Conservation (phyloP, 2,113 vertebrate genomes). For the Heptranchias perlo region DNA sequence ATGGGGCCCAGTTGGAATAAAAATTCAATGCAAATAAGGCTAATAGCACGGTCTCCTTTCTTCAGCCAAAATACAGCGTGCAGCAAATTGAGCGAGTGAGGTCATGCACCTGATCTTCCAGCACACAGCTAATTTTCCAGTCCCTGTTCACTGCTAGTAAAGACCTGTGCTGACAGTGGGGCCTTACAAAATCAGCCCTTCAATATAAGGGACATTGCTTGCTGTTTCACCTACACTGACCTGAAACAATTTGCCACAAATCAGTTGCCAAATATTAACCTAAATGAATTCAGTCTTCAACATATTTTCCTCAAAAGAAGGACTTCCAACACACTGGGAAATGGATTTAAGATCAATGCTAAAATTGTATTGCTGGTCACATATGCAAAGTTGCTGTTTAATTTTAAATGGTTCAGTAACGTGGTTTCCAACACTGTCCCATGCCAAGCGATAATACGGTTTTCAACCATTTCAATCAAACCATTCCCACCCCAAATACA, state of each 20-base stretch:
- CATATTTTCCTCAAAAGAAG: background rate
- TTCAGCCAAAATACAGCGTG: background rate
- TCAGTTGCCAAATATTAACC: background rate
- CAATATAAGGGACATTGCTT: background rate
- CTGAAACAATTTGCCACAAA: background rate
- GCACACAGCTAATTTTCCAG: background rate
- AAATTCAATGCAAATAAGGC: background rate
- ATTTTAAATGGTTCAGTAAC: background rate
- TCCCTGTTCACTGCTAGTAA: background rate
- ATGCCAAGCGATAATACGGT: background rate
- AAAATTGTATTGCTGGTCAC: background rate
- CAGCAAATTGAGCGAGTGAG: no score
- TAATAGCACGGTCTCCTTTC: background rate
- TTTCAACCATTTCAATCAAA: background rate
- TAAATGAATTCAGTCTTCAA: background rate
- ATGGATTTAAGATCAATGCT: background rate
- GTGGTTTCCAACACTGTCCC: background rate
- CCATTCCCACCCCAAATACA: background rate
- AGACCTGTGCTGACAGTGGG: background rate
- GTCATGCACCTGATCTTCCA: background rate
- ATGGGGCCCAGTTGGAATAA: background rate
- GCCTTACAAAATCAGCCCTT: background rate
- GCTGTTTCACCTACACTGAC: background rate
- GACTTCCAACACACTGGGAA: background rate
- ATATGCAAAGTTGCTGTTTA: background rate